These are phyloP conservation scores for Microcebus griseorufus DNA, from an alignment of 2,113 vertebrate genomes.

Conservation along the genomic window DNA sequence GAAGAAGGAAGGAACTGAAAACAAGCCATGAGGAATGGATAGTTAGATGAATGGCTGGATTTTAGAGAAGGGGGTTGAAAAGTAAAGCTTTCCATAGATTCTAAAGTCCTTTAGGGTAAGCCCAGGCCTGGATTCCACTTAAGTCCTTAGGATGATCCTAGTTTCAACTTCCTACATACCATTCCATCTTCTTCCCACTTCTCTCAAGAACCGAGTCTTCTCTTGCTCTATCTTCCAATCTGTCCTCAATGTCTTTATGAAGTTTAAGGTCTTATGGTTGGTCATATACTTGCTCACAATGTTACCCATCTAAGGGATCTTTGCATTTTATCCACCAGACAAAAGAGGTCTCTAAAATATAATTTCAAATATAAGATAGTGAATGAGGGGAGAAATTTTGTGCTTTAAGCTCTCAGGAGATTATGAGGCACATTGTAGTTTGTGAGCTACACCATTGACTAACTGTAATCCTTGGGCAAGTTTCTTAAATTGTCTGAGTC, in stretches of 20 bases:
- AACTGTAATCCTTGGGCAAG: neutral
- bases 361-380: neutral
- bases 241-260: neutral
- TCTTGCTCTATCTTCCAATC: neutral
- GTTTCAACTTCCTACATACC: neutral
- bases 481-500: neutral
- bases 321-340: neutral
- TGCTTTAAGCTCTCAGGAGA: neutral
- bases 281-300: neutral
- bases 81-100: neutral
- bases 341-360: neutral
- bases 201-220: neutral
- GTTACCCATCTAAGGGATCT: neutral
- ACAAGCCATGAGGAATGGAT: neutral
- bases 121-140: neutral
- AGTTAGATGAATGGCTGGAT: neutral
- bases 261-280: neutral
- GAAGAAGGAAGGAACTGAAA: slow-evolving; percentile 5
- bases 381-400: neutral
- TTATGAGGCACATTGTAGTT: neutral
- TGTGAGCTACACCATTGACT: neutral
- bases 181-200: neutral
- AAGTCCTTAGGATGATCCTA: neutral
- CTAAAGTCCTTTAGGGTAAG: neutral
- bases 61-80: neutral